These are phyloP conservation scores for Agelas oroides DNA, from an alignment of 37 sponge, comb jelly and placozoan genomes.

Conservation along the genomic window DNA sequence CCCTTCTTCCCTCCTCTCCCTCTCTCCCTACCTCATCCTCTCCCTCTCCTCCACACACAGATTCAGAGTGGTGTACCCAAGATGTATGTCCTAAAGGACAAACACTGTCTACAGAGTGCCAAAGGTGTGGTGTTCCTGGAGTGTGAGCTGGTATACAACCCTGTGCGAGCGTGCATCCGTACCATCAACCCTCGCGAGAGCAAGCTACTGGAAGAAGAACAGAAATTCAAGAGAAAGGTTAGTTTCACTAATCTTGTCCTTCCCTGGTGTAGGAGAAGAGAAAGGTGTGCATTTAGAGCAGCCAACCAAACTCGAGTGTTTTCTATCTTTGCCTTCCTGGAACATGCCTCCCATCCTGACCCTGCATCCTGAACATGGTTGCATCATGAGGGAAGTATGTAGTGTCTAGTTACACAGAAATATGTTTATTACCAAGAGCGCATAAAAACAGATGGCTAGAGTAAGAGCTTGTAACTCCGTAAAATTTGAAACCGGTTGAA, in stretches of 20 bases:
- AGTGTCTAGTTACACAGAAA: no score
- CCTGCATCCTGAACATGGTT: no score
- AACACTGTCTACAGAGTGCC: constrained; percentile 41
- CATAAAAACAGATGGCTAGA: no score
- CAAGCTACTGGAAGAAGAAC: constrained; percentile 67
- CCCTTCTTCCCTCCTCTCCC: background rate
- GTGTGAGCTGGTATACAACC: constrained; percentile 86
- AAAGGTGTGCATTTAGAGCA: background rate
- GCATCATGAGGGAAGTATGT: no score
- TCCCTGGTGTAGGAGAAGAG: background rate
- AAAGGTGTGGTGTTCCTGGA: constrained; percentile 58
- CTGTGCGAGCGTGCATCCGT: constrained; percentile 76
- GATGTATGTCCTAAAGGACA: constrained; percentile 70
- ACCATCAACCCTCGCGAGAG: constrained; percentile 86
- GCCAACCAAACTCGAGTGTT: background rate
- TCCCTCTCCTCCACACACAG: no score
- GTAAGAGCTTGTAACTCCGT: no score
- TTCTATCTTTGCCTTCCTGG: no score
- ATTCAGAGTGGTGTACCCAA: constrained; percentile 41
- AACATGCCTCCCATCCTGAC: no score
- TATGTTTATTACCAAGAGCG: no score
- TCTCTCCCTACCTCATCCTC: no score
- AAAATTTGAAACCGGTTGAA: no score
- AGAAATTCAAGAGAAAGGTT: constrained; percentile 80
- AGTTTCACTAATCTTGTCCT: background rate